phyloP scores from a whole-genome alignment of 2,888 invertebrate species.

The Caradrina clavipalpis region DNA sequence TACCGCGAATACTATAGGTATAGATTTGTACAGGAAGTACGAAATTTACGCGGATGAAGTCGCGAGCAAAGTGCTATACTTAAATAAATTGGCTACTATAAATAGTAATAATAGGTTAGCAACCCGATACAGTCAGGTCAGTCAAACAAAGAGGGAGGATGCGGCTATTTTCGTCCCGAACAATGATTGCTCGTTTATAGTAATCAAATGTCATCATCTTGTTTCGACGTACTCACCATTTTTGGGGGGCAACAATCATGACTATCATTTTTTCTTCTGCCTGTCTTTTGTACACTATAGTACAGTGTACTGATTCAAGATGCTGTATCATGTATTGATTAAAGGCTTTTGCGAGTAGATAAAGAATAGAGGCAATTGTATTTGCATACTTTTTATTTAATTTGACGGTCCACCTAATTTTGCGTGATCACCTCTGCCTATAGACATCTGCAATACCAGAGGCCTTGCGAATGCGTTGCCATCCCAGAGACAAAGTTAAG shows the following conservation, averaged over 20 bases:
- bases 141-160: conserved; percentile 14
- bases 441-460: too few species aligned
- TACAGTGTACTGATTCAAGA: neutral
- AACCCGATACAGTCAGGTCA: conserved; percentile 2
- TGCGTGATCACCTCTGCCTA: too few species aligned
- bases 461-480: too few species aligned
- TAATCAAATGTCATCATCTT: conserved; percentile 43
- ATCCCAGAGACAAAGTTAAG: too few species aligned
- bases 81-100: neutral
- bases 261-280: conserved; percentile 22
- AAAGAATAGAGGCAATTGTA: conserved; percentile 5
- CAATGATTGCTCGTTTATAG: conserved; percentile 14
- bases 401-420: too few species aligned
- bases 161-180: conserved; percentile 29
- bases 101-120: neutral
- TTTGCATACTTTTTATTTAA: too few species aligned
- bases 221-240: conserved; percentile 9
- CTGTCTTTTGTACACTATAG: neutral
- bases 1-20: too few species aligned
- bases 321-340: neutral
- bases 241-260: conserved; percentile 21
- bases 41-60: too few species aligned
- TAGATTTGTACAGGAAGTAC: too few species aligned
- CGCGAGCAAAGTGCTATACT: too few species aligned
- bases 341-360: conserved; percentile 4